Conservation (phyloP, 2,797 vertebrate species). For the Lutjanus argentimaculatus region DNA sequence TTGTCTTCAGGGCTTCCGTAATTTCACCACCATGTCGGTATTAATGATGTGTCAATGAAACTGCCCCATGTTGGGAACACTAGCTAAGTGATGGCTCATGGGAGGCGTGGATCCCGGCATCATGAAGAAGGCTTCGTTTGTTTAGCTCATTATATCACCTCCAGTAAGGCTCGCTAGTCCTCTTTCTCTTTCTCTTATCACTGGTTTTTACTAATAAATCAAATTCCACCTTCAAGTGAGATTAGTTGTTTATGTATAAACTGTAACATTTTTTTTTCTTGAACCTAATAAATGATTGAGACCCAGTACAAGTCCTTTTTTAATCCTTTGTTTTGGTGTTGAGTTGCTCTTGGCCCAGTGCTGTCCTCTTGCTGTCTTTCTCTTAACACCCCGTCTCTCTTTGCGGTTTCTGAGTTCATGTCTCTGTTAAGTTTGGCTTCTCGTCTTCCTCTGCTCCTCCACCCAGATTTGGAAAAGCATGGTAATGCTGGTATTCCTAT, state of each 20-base stretch:
- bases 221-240: conserved; percentile 84
- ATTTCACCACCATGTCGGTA: conserved; percentile 71
- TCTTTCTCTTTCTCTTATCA: conserved; percentile 70
- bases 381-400: conserved; percentile 32
- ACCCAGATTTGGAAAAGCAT: conserved; percentile 76
- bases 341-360: conserved; percentile 21
- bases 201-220: conserved; percentile 87
- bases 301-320: conserved; percentile 68
- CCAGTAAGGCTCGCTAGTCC: conserved; percentile 78
- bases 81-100: conserved; percentile 69
- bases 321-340: conserved; percentile 45
- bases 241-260: conserved; percentile 93
- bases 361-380: conserved; percentile 25
- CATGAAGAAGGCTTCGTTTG: conserved; percentile 61
- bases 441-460: conserved; percentile 42
- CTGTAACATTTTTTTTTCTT: conserved; percentile 92
- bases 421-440: conserved; percentile 77
- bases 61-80: conserved; percentile 74
- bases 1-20: too few relatives aligned
- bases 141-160: conserved; percentile 72
- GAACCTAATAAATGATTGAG: conserved; percentile 94
- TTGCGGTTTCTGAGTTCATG: conserved; percentile 76
- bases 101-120: conserved; percentile 61
- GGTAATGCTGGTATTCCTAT: conserved; percentile 76
- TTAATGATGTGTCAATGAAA: conserved; percentile 71